A percentile compares a stretch with the other conserved stretches of the same genome.
These are phyloP conservation scores for Aphodius sticticus DNA, from an alignment of 2,888 invertebrate species.

Conservation along the genomic window DNA sequence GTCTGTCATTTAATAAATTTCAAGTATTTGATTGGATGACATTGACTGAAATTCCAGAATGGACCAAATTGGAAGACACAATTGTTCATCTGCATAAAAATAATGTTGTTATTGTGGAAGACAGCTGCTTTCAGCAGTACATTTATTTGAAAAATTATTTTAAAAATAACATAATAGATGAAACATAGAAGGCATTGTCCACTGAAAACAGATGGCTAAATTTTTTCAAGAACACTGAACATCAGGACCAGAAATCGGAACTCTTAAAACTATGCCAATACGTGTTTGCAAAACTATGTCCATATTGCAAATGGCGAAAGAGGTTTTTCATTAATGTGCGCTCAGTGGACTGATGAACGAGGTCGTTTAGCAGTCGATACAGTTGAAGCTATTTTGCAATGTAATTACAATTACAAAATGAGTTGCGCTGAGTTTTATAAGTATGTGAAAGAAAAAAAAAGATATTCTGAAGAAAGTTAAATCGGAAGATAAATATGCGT, in stretches of 20 bases:
- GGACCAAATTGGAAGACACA: conserved; percentile 17
- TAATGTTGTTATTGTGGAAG: conserved; percentile 14
- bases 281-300: background rate
- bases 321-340: conserved; percentile 18
- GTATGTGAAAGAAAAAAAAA: conserved; percentile 17
- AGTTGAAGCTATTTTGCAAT: conserved; percentile 22
- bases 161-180: too few relatives aligned
- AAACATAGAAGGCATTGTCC: too few relatives aligned
- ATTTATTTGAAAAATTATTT: conserved; percentile 11
- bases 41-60: conserved; percentile 16
- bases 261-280: conserved; percentile 17
- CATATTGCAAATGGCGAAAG: conserved; percentile 20
- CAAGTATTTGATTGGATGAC: conserved; percentile 11
- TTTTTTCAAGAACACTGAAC: too few relatives aligned
- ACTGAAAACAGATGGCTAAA: too few relatives aligned
- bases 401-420: too few relatives aligned
- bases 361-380: conserved; percentile 21
- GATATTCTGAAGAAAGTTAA: too few relatives aligned
- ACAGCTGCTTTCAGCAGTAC: too few relatives aligned
- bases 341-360: conserved; percentile 16
- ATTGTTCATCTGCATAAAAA: conserved; percentile 16
- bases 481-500: too few relatives aligned
- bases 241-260: background rate
- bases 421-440: conserved; percentile 14
- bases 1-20: conserved; percentile 13